A percentile compares a stretch with the other conserved stretches of the same genome.
These are phyloP conservation scores for Drosophila cracens DNA, from an alignment of 2,888 invertebrate species.

Conservation along the genomic window DNA sequence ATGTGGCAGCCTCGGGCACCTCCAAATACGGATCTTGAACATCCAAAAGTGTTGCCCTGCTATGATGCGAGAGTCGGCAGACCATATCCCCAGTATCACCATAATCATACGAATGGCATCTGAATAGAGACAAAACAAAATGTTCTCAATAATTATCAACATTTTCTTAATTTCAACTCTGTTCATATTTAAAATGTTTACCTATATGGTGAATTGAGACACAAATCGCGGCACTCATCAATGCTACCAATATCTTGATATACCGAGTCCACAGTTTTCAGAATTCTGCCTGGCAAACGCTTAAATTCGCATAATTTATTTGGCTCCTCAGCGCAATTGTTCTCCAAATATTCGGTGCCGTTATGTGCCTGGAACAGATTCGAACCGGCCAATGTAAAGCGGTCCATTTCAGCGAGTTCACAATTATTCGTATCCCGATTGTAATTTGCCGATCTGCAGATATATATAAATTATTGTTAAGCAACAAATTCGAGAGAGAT, in stretches of 20 bases:
- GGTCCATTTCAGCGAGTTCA: conserved; percentile 96
- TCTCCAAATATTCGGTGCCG: conserved; percentile 93
- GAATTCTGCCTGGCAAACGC: conserved; percentile 93
- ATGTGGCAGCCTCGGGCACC: conserved; percentile 96
- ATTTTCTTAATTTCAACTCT: background rate
- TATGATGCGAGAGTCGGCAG: conserved; percentile 95
- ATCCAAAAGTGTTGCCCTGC: conserved; percentile 93
- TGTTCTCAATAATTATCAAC: background rate
- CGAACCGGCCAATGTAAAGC: conserved; percentile 94
- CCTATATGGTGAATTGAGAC: conserved; percentile 94
- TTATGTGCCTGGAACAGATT: conserved; percentile 91
- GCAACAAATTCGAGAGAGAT: background rate
- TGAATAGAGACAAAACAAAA: conserved; percentile 87
- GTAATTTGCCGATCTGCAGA: conserved; percentile 94
- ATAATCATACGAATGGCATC: conserved; percentile 96
- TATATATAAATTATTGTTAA: background rate
- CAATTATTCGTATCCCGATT: conserved; percentile 93
- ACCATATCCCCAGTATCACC: conserved; percentile 96
- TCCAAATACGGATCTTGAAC: conserved; percentile 95
- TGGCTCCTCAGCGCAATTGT: conserved; percentile 96
- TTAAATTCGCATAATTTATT: conserved; percentile 97
- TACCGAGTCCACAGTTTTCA: conserved; percentile 97
- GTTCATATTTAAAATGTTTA: conserved; percentile 48
- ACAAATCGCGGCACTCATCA: conserved; percentile 95
- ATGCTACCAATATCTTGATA: conserved; percentile 94